phyloP scores from a whole-genome alignment of 2,888 invertebrate species.

The Terebella lapidaria region DNA sequence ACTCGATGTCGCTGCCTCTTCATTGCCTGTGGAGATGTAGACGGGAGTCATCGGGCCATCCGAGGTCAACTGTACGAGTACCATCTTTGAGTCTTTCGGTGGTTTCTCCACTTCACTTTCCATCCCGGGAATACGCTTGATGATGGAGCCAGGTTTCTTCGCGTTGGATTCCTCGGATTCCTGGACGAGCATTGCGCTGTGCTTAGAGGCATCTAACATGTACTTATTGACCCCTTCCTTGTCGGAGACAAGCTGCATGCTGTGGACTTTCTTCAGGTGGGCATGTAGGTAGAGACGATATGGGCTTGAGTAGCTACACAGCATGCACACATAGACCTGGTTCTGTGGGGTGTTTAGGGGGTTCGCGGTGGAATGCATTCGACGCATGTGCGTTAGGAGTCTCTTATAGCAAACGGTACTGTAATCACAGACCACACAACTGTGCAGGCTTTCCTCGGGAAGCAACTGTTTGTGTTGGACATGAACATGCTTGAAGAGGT shows the following conservation, averaged over 20 bases:
- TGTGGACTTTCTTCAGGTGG: not conserved
- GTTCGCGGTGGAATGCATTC: not conserved
- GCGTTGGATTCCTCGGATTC: not conserved
- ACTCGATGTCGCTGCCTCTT: not conserved
- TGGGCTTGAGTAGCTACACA: not conserved
- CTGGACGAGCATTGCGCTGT: not conserved
- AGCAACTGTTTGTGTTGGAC: constrained; percentile 33
- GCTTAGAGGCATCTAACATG: not conserved
- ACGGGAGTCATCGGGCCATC: not conserved
- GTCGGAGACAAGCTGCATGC: constrained; percentile 1
- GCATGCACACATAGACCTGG: not conserved
- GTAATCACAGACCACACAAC: constrained; percentile 48
- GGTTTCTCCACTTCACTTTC: not conserved
- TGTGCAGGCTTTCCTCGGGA: constrained; percentile 1
- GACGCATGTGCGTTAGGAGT: constrained; percentile 45
- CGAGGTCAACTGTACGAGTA: not conserved
- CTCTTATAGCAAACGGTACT: constrained; percentile 42
- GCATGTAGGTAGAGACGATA: not conserved
- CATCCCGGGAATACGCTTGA: not conserved
- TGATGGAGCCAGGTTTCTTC: not conserved
- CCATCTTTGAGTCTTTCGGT: not conserved
- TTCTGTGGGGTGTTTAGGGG: not conserved
- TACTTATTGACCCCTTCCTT: not conserved
- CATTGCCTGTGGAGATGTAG: not conserved
- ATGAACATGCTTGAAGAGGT: constrained; percentile 48